Evolutionary conservation across 2,113 vertebrate genomes (phyloP).

Genomic region (Clarias magur): DNA sequence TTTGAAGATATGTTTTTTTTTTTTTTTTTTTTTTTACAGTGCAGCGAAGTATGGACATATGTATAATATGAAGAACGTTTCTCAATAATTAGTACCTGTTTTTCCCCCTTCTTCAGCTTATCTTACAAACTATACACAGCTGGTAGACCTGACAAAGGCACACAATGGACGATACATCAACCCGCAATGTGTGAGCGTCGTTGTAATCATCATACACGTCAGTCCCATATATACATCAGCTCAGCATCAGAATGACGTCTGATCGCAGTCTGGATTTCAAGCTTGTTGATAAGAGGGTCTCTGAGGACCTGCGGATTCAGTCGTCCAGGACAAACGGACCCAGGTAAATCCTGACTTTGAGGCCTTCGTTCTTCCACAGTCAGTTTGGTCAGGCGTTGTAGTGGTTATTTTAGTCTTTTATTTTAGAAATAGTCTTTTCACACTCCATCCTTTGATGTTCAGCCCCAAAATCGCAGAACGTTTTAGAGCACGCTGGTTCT

Average conservation of each 20-base stretch:
- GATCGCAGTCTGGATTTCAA: slow-evolving; percentile 38
- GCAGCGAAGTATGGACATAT: slow-evolving; percentile 53
- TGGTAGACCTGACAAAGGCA: slow-evolving; percentile 82
- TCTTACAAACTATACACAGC: slow-evolving; percentile 76
- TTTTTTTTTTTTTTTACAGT: slow-evolving; percentile 43
- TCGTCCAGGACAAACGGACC: slow-evolving; percentile 25
- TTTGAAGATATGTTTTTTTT: slow-evolving; percentile 58
- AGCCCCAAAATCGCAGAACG: not conserved
- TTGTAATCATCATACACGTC: slow-evolving; percentile 61
- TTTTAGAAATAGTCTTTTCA: slow-evolving; percentile 15
- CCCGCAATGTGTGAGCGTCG: slow-evolving; percentile 68
- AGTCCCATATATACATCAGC: slow-evolving; percentile 61
- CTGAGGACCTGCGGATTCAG: slow-evolving; percentile 7
- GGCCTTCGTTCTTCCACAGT: slow-evolving; percentile 39
- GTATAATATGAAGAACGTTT: slow-evolving; percentile 62
- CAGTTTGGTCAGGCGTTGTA: slow-evolving; percentile 44
- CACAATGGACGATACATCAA: slow-evolving; percentile 75
- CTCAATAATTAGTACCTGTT: slow-evolving; percentile 74
- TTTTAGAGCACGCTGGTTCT: slow-evolving; percentile 4
- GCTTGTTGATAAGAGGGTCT: slow-evolving; percentile 38
- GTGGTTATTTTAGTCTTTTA: slow-evolving; percentile 42
- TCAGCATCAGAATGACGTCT: slow-evolving; percentile 31
- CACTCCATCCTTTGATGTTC: slow-evolving; percentile 7
- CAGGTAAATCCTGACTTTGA: slow-evolving; percentile 33
- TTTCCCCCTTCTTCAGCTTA: slow-evolving; percentile 62